A percentile compares a stretch with the other conserved stretches of the same genome.
Conservation (phyloP, 2,797 vertebrate genomes). For the Tangara arthus region DNA sequence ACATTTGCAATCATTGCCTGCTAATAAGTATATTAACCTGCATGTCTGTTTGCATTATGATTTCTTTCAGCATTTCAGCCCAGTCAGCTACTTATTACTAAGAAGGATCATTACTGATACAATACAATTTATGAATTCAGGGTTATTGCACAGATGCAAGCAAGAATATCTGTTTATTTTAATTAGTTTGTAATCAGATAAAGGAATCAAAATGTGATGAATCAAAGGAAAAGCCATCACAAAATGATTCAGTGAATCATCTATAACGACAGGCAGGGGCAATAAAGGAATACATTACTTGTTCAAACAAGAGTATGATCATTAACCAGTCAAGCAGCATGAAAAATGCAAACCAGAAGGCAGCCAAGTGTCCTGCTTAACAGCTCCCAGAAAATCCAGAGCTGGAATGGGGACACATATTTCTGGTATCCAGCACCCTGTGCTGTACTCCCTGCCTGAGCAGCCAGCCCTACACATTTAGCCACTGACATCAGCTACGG, state of each 20-base stretch:
- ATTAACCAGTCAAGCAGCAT: neutral
- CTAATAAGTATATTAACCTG: neutral
- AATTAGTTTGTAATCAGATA: conserved; percentile 2
- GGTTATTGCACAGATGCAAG: neutral
- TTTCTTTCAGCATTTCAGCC: neutral
- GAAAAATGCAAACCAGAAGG: neutral
- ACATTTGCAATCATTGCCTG: neutral
- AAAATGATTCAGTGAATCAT: neutral
- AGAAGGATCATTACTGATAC: neutral
- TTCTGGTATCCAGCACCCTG: neutral
- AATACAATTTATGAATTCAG: conserved; percentile 13
- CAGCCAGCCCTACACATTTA: neutral
- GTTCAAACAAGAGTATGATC: neutral
- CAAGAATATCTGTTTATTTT: neutral
- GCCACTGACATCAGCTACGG: neutral
- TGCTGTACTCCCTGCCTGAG: neutral
- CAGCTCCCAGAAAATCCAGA: neutral
- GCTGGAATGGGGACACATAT: neutral
- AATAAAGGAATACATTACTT: neutral
- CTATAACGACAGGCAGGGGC: neutral
- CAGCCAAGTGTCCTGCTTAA: neutral
- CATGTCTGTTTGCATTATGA: neutral
- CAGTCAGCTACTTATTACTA: neutral
- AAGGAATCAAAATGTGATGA: neutral
- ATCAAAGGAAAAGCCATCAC: neutral